Base-by-base conservation (phyloP, 1,140 invertebrate genomes). In the Rhagoletis pomonella region DNA sequence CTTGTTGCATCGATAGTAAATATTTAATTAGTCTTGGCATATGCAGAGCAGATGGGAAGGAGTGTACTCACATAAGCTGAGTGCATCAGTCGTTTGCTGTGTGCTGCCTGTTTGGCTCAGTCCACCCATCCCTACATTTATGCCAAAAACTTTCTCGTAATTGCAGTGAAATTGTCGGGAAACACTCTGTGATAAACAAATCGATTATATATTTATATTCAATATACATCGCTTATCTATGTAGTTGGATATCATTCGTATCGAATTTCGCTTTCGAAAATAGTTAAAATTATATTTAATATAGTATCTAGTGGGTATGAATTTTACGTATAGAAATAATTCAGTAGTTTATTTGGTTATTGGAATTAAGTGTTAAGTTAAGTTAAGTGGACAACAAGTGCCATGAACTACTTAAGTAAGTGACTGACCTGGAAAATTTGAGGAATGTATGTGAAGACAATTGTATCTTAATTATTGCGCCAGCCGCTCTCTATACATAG, bases 1-100 rank as follows among this genome's bases (percentile, higher is more conserved):
- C 73, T 81, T 81, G 73, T 81, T 81, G 73, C 73, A 81, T 81
- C 7, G 19, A 55, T 55, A n/a, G 73, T 81, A 81, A 81, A 81
- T 55, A 81, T 81, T 81, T 81, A 81, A 81, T 81, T 81, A 81
- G 47, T 55, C 7, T 19, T 81, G 19, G 73, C 73, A 50, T 6
- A 29, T 81, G 47, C 73, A 81, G 50, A 81, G 19, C 3, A 17
- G 19, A 9, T 47, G 55, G 67, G 10, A 29, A 67, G 12, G 60
- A 62, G 60, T 50, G 17, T 77, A 19, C 73, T 7, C 3, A 77
- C 17, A 7, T 12, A 58, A 10, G 17, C n/a, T 55, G 7, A 10
- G n/a, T 81, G 47, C 3, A 4, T n/a, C 47, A 58, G 17, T 12
- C 4, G 29, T 67, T 39, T 67, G n/a, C 62, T n/a, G 29, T 29